Conservation (phyloP, 2,113 vertebrate species). For the Otis tarda region DNA sequence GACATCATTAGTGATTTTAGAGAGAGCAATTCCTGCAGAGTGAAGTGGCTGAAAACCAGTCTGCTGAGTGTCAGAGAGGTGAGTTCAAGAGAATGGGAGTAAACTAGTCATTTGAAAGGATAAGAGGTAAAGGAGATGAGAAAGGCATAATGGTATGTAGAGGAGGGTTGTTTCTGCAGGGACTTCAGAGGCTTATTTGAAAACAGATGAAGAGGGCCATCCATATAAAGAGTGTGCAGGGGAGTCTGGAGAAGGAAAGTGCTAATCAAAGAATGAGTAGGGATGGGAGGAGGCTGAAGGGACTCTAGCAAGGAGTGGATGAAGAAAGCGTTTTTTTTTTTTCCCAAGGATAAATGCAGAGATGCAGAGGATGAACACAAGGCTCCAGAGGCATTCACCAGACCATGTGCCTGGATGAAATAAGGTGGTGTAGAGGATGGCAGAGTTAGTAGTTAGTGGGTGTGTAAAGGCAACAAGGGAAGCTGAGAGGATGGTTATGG, state of each 20-base stretch:
- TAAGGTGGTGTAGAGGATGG: neutral
- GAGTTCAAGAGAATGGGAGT: conserved; percentile 63
- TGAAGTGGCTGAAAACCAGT: conserved; percentile 71
- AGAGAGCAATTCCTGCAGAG: conserved; percentile 55
- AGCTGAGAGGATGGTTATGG: neutral
- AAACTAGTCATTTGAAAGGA: conserved; percentile 65
- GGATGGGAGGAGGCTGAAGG: neutral
- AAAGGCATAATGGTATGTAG: conserved; percentile 55
- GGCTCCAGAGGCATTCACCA: neutral
- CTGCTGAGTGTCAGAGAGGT: conserved; percentile 60
- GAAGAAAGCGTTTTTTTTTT: neutral
- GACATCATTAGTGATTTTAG: conserved; percentile 67
- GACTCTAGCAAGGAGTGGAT: neutral
- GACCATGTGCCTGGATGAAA: neutral
- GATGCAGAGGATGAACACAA: neutral
- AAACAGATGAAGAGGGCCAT: neutral
- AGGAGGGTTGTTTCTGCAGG: conserved; percentile 50
- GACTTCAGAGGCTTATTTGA: conserved; percentile 59
- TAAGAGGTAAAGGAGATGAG: conserved; percentile 55
- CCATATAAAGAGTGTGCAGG: neutral
- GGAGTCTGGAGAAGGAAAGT: conserved; percentile 10
- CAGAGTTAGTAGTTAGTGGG: neutral
- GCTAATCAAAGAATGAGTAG: neutral
- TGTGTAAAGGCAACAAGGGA: neutral
- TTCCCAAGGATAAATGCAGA: neutral